These are phyloP conservation scores for Chymomyza fuscimana DNA, from an alignment of 2,888 invertebrate species.

Conservation along the genomic window DNA sequence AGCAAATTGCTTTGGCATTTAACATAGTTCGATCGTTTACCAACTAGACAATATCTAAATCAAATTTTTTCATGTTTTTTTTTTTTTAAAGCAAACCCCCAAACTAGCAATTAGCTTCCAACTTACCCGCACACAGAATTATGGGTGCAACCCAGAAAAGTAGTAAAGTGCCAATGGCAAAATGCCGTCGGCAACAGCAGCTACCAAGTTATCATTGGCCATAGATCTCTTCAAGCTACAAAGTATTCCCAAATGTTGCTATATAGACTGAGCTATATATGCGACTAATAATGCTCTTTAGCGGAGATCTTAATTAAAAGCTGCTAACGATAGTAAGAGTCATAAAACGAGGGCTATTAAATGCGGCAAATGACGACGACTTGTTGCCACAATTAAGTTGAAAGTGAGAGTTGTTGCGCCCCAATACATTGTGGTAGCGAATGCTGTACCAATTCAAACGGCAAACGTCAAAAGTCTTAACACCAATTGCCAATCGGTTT, in stretches of 20 bases:
- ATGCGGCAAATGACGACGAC: conserved; percentile 2
- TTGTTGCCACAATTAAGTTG: conserved; percentile 13
- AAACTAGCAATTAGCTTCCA: conserved; percentile 66
- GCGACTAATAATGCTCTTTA: conserved; percentile 34
- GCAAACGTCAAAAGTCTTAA: background rate
- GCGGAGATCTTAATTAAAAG: conserved; percentile 68
- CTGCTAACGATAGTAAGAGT: conserved; percentile 61
- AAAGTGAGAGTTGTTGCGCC: conserved; percentile 58
- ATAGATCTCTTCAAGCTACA: conserved; percentile 19
- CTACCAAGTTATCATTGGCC: background rate
- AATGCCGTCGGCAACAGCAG: background rate
- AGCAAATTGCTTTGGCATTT: conserved; percentile 71
- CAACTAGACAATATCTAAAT: conserved; percentile 50
- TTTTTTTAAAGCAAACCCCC: conserved; percentile 6
- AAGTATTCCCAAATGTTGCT: conserved; percentile 61
- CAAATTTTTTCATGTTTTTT: conserved; percentile 43
- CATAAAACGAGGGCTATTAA: conserved; percentile 55
- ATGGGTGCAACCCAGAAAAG: conserved; percentile 50
- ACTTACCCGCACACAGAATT: conserved; percentile 69
- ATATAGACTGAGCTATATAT: conserved; percentile 42
- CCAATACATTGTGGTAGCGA: background rate
- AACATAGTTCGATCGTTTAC: conserved; percentile 12
- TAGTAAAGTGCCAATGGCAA: conserved; percentile 2
- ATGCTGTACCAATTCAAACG: conserved; percentile 24
- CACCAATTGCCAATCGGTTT: conserved; percentile 25